Conservation (phyloP, 2,888 invertebrate genomes). For the Agrypnus murinus region DNA sequence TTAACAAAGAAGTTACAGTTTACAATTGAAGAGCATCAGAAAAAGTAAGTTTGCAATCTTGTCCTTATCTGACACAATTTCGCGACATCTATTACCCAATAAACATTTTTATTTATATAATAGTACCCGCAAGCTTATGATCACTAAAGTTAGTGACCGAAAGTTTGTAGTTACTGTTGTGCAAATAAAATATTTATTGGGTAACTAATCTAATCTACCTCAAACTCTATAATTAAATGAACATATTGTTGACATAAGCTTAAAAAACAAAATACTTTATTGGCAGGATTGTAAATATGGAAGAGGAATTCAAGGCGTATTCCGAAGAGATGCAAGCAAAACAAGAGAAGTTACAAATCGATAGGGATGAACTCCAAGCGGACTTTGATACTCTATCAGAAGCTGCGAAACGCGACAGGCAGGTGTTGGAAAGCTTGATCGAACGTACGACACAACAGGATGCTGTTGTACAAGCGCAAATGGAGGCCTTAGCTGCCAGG, state of each 20-base stretch:
- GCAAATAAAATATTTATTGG: no score
- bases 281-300: conserved; percentile 31
- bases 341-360: conserved; percentile 43
- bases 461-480: conserved; percentile 48
- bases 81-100: no score
- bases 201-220: no score
- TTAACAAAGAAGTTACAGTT: conserved; percentile 36
- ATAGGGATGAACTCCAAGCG: conserved; percentile 50
- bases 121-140: no score
- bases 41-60: conserved; percentile 29
- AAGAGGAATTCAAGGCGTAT: conserved; percentile 48
- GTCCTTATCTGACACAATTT: no score
- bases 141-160: no score
- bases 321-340: conserved; percentile 41
- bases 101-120: no score
- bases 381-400: conserved; percentile 50
- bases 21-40: conserved; percentile 40
- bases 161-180: no score
- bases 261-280: no score
- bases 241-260: no score
- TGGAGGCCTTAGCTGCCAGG: conserved; percentile 47
- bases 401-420: conserved; percentile 50
- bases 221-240: no score
- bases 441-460: conserved; percentile 52
- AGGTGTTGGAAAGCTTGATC: conserved; percentile 48